phyloP scores from a whole-genome alignment of 2,888 invertebrate species.

The Drosophila tripunctata region DNA sequence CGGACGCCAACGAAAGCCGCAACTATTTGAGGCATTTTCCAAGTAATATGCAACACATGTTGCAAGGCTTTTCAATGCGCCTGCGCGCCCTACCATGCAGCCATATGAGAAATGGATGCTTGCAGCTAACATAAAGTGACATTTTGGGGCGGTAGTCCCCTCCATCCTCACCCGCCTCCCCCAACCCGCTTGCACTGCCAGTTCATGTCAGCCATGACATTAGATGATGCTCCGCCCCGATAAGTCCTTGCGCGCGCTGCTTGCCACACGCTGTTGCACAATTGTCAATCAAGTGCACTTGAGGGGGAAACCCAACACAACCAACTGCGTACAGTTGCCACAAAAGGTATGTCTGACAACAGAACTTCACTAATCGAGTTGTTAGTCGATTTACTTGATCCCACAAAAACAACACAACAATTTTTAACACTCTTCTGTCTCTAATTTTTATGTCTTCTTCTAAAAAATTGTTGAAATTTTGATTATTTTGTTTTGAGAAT shows the following conservation, averaged over 20 bases:
- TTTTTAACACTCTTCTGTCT: slow-evolving; percentile 38
- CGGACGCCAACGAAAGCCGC: slow-evolving; percentile 39
- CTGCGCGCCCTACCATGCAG: slow-evolving; percentile 62
- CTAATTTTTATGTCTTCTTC: slow-evolving; percentile 63
- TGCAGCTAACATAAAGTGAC: slow-evolving; percentile 64
- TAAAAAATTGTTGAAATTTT: slow-evolving; percentile 50
- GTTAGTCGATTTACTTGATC: slow-evolving; percentile 36
- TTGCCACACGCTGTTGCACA: slow-evolving; percentile 38
- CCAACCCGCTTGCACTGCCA: neutral
- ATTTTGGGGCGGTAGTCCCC: slow-evolving; percentile 35
- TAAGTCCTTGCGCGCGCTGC: no score
- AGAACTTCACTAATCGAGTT: slow-evolving; percentile 12
- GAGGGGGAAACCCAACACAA: neutral
- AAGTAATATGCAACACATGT: slow-evolving; percentile 80
- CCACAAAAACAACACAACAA: neutral
- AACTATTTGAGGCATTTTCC: slow-evolving; percentile 75
- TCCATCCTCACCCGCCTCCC: neutral
- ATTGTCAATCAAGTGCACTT: slow-evolving; percentile 52
- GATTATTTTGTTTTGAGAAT: slow-evolving; percentile 61
- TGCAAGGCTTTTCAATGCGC: slow-evolving; percentile 38
- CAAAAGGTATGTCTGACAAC: slow-evolving; percentile 16
- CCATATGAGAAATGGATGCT: slow-evolving; percentile 42
- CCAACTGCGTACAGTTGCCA: slow-evolving; percentile 40
- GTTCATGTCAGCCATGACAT: slow-evolving; percentile 71
- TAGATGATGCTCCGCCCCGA: slow-evolving; percentile 63